Conservation (phyloP, 2,797 vertebrate genomes). For the Cryptoblepharus egeriae region DNA sequence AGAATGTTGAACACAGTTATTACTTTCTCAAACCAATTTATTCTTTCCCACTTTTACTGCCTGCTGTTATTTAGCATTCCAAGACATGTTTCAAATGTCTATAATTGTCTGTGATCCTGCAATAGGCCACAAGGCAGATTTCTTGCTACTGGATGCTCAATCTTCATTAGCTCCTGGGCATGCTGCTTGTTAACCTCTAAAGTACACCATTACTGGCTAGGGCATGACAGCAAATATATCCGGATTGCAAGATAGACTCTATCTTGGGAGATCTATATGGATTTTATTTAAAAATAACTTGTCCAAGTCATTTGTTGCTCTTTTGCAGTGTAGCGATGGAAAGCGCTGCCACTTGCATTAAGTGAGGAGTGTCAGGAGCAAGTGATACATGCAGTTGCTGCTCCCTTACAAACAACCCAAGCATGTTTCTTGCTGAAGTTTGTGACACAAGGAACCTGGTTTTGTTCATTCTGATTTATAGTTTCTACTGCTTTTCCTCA, state of each 20-base stretch:
- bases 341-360: conserved; percentile 18
- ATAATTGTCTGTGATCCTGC: background rate
- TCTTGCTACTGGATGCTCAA: background rate
- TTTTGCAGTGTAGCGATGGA: background rate
- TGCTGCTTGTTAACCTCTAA: background rate
- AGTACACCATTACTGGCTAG: background rate
- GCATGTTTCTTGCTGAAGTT: background rate
- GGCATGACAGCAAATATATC: conserved; percentile 18
- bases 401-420: background rate
- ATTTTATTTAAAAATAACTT: conserved; percentile 4
- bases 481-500: background rate
- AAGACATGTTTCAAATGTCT: background rate
- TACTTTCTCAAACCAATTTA: conserved; percentile 19
- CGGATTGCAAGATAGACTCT: background rate
- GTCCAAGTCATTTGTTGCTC: background rate
- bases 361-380: conserved; percentile 3
- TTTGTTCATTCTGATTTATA: conserved; percentile 3
- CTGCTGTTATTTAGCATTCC: conserved; percentile 12
- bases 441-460: background rate
- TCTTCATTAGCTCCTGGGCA: background rate
- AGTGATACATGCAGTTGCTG: background rate
- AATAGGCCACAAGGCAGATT: background rate
- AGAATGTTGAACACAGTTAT: background rate
- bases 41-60: background rate
- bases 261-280: background rate